A percentile compares a stretch with the other conserved stretches of the same genome.
These are phyloP conservation scores for Ptychodera flava DNA, from an alignment of 35 echinoderm and acorn worm genomes.

Conservation along the genomic window DNA sequence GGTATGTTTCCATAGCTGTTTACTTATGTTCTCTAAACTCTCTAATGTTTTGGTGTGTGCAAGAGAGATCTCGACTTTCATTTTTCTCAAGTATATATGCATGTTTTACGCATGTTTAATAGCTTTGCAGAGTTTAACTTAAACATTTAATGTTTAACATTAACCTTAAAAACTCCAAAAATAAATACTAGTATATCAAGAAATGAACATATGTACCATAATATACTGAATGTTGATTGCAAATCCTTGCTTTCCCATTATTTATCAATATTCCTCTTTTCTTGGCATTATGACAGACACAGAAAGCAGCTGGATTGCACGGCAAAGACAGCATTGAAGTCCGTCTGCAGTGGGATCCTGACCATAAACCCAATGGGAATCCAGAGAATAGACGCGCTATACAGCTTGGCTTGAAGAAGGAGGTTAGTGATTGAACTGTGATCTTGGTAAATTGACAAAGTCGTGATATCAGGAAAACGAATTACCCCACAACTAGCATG, in stretches of 20 bases:
- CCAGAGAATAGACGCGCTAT: conserved; percentile 41
- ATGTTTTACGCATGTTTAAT: not conserved
- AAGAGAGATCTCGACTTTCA: not conserved
- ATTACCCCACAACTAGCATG: too few species aligned
- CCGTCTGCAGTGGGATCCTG: conserved; percentile 61
- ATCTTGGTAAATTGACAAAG: too few species aligned
- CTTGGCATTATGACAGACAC: too few species aligned
- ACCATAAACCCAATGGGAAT: conserved; percentile 40
- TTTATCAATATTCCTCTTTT: too few species aligned
- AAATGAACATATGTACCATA: not conserved
- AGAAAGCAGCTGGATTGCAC: conserved; percentile 27
- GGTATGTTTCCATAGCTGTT: too few species aligned
- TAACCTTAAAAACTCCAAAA: too few species aligned
- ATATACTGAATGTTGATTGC: too few species aligned
- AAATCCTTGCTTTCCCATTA: too few species aligned
- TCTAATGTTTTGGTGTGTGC: too few species aligned
- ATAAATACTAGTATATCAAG: not conserved
- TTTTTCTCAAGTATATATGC: not conserved
- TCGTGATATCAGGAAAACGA: too few species aligned
- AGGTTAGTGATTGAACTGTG: conserved; percentile 17
- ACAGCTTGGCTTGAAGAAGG: conserved; percentile 53
- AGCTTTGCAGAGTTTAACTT: not conserved
- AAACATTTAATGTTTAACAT: not conserved
- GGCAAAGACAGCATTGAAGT: conserved; percentile 33
- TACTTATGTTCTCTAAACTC: too few species aligned